A percentile compares a stretch with the other conserved stretches of the same genome.
phyloP scores from a whole-genome alignment of 2,113 vertebrate genomes.

The Chlorodrepanis virens region DNA sequence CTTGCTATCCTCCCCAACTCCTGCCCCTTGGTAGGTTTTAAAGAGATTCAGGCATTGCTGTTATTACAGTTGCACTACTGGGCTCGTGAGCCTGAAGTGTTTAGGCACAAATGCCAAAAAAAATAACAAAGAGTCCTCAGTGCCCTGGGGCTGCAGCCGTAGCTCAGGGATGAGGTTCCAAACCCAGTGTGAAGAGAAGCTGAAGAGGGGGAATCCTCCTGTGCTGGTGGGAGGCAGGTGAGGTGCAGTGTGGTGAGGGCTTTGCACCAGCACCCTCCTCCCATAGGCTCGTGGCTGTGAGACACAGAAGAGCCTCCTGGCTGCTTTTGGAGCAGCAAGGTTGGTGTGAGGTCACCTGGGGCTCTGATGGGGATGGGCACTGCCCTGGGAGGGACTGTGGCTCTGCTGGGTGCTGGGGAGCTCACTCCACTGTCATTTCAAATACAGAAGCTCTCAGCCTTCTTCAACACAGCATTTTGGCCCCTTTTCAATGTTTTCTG shows the following conservation, averaged over 20 bases:
- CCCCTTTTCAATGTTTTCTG: background rate
- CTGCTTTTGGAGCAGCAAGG: background rate
- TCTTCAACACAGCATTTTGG: background rate
- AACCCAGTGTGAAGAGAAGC: background rate
- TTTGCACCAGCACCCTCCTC: background rate
- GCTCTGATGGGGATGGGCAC: background rate
- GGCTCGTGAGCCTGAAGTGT: background rate
- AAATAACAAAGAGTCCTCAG: background rate
- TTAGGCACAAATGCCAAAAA: background rate
- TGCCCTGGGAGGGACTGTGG: background rate
- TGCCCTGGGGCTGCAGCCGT: background rate
- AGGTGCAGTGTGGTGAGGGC: fast-evolving
- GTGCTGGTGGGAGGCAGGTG: fast-evolving
- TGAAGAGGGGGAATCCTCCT: background rate
- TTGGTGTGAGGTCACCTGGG: background rate
- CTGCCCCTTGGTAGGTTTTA: background rate
- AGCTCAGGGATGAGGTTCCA: background rate
- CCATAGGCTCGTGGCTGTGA: background rate
- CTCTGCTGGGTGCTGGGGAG: background rate
- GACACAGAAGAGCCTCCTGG: background rate
- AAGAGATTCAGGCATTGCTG: background rate
- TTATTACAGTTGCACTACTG: background rate
- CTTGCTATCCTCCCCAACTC: background rate
- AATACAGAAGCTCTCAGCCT: background rate
- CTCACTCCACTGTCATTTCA: background rate